Evolutionary conservation across 35 echinoderm and acorn worm species (phyloP).

Genomic region (Anneissia japonica): DNA sequence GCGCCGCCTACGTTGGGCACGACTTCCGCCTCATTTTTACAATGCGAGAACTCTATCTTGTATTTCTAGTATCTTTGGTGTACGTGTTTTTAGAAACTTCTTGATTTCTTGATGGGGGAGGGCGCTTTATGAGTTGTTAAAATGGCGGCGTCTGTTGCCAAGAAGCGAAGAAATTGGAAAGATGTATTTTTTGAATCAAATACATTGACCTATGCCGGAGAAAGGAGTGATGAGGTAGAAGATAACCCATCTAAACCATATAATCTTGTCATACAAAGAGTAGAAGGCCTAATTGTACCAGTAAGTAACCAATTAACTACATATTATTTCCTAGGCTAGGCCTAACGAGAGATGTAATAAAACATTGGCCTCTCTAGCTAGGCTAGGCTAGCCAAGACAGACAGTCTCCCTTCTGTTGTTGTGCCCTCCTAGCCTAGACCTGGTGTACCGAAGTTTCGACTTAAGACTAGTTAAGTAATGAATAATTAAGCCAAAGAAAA

Average conservation of each 20-base stretch:
- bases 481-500: too few species aligned
- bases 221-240: slow-evolving; percentile 42
- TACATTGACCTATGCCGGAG: slow-evolving; percentile 20
- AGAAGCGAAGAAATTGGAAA: slow-evolving; percentile 34
- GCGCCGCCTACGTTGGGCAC: too few species aligned
- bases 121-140: background rate
- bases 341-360: background rate
- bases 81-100: too few species aligned
- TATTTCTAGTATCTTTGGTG: too few species aligned
- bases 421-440: too few species aligned
- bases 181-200: slow-evolving; percentile 6
- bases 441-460: too few species aligned
- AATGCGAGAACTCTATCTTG: too few species aligned
- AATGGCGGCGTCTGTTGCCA: slow-evolving; percentile 6
- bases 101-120: background rate
- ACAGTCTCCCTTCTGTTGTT: background rate
- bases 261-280: slow-evolving; percentile 7
- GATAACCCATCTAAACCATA: slow-evolving; percentile 30
- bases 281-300: slow-evolving; percentile 28
- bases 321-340: background rate
- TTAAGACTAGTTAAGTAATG: too few species aligned
- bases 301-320: slow-evolving; percentile 17
- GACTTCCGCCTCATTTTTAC: too few species aligned
- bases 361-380: background rate
- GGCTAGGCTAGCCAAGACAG: background rate